Evolutionary conservation across 2,113 vertebrate species (phyloP).

Genomic region (Zapus hudsonius): DNA sequence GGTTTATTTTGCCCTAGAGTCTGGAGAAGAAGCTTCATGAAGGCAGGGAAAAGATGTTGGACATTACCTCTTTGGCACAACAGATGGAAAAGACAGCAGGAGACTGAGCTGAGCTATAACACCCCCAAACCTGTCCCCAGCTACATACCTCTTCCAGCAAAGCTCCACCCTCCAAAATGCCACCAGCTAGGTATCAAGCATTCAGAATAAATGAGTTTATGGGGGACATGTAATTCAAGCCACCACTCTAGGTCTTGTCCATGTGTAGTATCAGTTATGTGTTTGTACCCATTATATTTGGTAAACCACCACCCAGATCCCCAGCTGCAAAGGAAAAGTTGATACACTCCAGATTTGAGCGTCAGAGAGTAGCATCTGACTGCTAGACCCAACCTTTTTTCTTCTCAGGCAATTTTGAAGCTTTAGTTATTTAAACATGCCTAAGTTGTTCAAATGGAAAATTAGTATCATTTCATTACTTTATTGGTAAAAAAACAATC

Average conservation of each 20-base stretch:
- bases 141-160: too few species aligned
- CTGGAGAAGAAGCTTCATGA: too few species aligned
- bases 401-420: background rate
- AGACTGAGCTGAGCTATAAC: too few species aligned
- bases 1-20: too few species aligned
- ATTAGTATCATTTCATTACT: background rate
- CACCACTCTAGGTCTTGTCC: background rate
- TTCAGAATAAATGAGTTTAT: too few species aligned
- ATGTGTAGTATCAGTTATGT: background rate
- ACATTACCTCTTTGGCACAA: too few species aligned
- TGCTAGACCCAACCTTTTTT: background rate
- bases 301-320: background rate
- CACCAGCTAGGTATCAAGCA: too few species aligned
- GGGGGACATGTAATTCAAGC: too few species aligned
- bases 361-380: background rate
- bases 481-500: background rate
- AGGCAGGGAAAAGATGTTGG: too few species aligned
- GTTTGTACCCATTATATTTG: background rate
- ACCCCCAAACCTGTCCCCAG: too few species aligned
- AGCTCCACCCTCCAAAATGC: too few species aligned
- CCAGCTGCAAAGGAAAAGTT: background rate
- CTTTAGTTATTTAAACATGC: background rate
- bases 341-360: conserved; percentile 15
- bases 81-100: too few species aligned
- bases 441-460: conserved; percentile 20